Base-by-base conservation (phyloP, 2,888 invertebrate species). In the Diaperis boleti region DNA sequence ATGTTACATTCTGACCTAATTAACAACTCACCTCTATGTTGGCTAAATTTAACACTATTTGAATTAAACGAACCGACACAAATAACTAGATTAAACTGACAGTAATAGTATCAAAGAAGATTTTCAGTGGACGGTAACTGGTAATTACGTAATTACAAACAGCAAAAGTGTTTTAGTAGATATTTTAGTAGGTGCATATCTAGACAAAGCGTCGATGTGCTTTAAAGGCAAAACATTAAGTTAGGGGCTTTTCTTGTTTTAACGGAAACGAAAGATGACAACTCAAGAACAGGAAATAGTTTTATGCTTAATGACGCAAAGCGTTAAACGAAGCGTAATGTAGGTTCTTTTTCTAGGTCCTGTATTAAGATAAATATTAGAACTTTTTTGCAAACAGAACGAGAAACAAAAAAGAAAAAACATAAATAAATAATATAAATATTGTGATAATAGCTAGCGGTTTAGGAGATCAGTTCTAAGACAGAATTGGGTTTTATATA, bases 291-390 rank as follows among this genome's bases (percentile, higher is more conserved):
- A 52, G 39, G 37, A 22, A 39, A 47, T 55, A 61, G 39, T 62
- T 62, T 62, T 62, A 62, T 49, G 49, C 22, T 62, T 56, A 62
- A 62, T 62, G 62, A 41, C 10, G 62, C 55, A 42, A 47, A 15
- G 29, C 49, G 56, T 62, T 55, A 56, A 62, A 62, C 62, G 62
- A 55, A 20, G 18, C 62, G 56, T 47, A 55, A 20, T 33, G 49
- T 22, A 41, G 14, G 50, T 39, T 39, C 50, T 39, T 55, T 20
- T 17, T 55, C 11, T 6, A 44, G 20, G 10, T 35, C 35, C 33
- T 35, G 7, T 33, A 13, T 50, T 13, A 10, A 13, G 13, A 29
- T 42, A 56, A 56, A 56, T 45, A 45, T 56, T 56, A 20, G 44
- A 22, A 56, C 42, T 55, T 18, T 42, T 29, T 11, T 22, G 31